Evolutionary conservation across 2,888 invertebrate species (phyloP).

Genomic region (Osedax fenrisi): DNA sequence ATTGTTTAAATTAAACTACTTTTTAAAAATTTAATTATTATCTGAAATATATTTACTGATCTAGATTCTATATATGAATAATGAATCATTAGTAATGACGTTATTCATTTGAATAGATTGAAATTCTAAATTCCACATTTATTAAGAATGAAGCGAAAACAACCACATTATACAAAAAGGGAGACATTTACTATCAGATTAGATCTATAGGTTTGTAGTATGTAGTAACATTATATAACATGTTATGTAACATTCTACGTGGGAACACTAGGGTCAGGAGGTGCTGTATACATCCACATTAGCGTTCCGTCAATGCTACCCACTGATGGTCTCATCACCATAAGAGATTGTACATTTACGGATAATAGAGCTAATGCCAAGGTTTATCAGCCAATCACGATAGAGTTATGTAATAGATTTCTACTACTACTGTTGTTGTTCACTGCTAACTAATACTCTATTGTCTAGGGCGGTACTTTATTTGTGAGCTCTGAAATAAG

Average conservation of each 20-base stretch:
- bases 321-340: slow-evolving; percentile 18
- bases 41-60: no score
- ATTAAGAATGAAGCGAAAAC: slow-evolving; percentile 4
- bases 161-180: not conserved
- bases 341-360: slow-evolving; percentile 17
- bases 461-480: slow-evolving; percentile 29
- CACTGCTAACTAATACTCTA: no score
- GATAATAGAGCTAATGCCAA: slow-evolving; percentile 25
- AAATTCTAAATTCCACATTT: slow-evolving; percentile 15
- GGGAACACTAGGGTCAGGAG: slow-evolving; percentile 17
- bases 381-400: no score
- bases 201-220: not conserved
- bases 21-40: no score
- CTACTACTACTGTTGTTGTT: no score
- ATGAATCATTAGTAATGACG: no score
- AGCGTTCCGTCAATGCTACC: not conserved
- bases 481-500: slow-evolving; percentile 27
- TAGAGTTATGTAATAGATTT: no score
- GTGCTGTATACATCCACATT: slow-evolving; percentile 23
- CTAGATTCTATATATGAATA: no score
- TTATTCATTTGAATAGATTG: no score
- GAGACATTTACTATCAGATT: slow-evolving; percentile 20
- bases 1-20: no score
- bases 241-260: not conserved
- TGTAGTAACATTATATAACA: not conserved